These are phyloP conservation scores for Goniozus legneri DNA, from an alignment of 1,140 invertebrate species.

Conservation along the genomic window DNA sequence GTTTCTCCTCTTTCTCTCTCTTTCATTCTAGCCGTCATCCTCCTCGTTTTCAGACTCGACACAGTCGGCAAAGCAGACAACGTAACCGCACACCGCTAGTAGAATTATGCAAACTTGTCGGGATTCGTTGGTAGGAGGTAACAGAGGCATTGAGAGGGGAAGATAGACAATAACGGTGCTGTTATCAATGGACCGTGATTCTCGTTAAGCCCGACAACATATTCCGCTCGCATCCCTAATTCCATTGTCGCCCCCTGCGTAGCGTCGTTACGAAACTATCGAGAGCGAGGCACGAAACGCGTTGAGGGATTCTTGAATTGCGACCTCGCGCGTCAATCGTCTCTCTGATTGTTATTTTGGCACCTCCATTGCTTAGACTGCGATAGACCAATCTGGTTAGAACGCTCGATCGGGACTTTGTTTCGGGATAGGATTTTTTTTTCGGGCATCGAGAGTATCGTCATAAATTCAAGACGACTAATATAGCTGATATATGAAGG, in stretches of 20 bases:
- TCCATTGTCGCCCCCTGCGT: not conserved
- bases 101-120: conserved; percentile 20
- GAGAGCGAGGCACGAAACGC: not conserved
- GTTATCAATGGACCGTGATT: conserved; percentile 21
- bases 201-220: conserved; percentile 20
- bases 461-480: not conserved
- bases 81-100: conserved; percentile 4
- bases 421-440: not conserved
- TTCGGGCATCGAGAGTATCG: not conserved
- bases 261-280: not conserved
- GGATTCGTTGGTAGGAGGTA: conserved; percentile 3
- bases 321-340: conserved; percentile 5
- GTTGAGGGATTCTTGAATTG: not conserved
- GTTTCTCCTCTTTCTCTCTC: too few relatives aligned
- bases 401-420: not conserved
- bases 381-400: not conserved
- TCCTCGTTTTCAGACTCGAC: not conserved
- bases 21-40: too few relatives aligned
- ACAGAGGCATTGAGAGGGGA: too few relatives aligned
- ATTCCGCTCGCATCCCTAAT: conserved; percentile 8
- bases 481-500: not conserved
- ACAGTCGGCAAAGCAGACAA: conserved; percentile 12
- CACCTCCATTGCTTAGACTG: too few relatives aligned
- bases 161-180: not conserved
- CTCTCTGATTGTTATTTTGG: not conserved